Percentiles rank a stretch among this genome's conserved stretches.
Evolutionary conservation across 2,888 invertebrate species (phyloP).

Genomic region (Mayetiola destructor): DNA sequence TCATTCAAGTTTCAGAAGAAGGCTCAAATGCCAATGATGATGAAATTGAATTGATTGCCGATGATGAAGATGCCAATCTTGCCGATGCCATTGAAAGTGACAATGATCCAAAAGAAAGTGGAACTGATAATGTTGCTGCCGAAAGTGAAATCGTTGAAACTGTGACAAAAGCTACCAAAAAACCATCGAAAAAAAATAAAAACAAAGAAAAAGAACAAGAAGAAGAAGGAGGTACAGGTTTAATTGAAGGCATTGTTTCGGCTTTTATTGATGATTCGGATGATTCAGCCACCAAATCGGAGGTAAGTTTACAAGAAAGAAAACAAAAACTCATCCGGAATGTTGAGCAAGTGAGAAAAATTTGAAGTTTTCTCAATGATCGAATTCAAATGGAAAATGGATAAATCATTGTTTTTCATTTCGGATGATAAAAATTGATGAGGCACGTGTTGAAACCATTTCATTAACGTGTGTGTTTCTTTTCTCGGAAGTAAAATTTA

Average conservation of each 20-base stretch:
- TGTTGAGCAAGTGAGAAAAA: neutral
- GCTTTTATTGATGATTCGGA: no score
- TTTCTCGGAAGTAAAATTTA: no score
- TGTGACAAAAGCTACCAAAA: neutral
- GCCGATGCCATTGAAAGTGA: neutral
- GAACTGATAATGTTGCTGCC: neutral
- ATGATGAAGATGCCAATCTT: neutral
- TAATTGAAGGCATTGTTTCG: no score
- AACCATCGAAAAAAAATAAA: neutral
- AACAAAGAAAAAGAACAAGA: slow-evolving; percentile 1
- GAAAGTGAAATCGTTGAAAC: neutral
- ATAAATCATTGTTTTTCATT: no score
- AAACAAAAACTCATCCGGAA: neutral
- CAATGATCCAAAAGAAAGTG: neutral
- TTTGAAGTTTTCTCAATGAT: no score
- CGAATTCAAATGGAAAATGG: no score
- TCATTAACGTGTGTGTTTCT: no score
- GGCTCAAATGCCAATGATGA: neutral
- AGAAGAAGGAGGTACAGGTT: no score
- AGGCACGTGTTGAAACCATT: no score
- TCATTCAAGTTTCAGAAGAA: slow-evolving; percentile 9
- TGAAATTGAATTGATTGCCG: neutral
- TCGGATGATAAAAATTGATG: no score
- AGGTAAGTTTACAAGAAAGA: neutral
- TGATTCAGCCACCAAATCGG: no score